Evolutionary conservation across 2,888 invertebrate species (phyloP), one percentile per base, ranked within the genome.

Genomic region (Diabrotica balteata): DNA sequence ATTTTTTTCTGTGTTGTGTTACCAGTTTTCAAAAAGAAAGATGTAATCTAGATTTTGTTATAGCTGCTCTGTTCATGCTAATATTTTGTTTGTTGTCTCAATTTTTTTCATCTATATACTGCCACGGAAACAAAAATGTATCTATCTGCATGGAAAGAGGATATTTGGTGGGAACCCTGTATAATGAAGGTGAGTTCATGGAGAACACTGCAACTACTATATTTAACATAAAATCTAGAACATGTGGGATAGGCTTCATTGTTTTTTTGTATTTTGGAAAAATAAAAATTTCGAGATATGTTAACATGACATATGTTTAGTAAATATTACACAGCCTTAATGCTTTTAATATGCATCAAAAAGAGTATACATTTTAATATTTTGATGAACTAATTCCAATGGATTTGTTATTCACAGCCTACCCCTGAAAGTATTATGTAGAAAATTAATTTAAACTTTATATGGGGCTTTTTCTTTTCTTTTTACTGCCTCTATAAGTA

Each of bases 91-190:
- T 63, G 63, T 69, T 69, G 47, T 60, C 45, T 59, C 32, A 58
- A 62, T 62, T 50, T 64, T 50, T 67, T 62, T 69, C 69, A 66
- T 53, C 68, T 68, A 61, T 68, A 53, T 63, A 66, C 69, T 69
- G 69, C 65, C 66, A 62, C 46, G 69, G 69, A 66, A 68, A 59
- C 69, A 66, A 66, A 65, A 55, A 68, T 62, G 61, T 68, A 68
- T 68, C 68, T 64, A 63, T 66, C 63, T 69, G 69, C 32, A 32
- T 32, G 32, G 69, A 69, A 69, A 59, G 59, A 63, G 62, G 69
- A 63, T 53, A 66, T 63, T 69, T 69, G 69, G 69, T 69, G 69
- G 69, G 69, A 69, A 69, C 69, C 69, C 69, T 69, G 69, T 69
- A 59, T 66, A 59, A 44, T 50, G 47, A 69, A 69, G 66, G 69